Percentiles rank a stretch among this genome's conserved stretches.
Conservation (phyloP, 2,113 vertebrate species). For the Ictalurus furcatus region DNA sequence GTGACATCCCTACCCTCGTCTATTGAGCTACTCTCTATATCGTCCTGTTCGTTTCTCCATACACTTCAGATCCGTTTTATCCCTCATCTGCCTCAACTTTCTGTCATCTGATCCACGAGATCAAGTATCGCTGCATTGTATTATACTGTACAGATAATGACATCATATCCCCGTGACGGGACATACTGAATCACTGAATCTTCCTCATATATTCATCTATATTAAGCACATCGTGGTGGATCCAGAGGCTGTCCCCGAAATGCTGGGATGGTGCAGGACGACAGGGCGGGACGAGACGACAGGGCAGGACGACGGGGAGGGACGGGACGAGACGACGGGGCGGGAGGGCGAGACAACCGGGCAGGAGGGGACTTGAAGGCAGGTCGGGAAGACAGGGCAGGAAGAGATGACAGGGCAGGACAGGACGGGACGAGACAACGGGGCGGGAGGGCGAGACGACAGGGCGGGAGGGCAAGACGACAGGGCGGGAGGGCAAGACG, state of each 20-base stretch:
- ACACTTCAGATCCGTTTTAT: neutral
- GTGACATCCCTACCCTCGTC: neutral
- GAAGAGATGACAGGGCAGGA: too few species aligned
- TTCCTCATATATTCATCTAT: neutral
- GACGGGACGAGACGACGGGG: neutral
- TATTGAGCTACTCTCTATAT: too few species aligned
- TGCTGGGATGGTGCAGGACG: neutral
- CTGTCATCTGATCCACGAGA: neutral
- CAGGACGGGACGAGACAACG: too few species aligned
- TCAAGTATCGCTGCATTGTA: neutral
- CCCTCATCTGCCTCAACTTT: neutral
- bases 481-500: too few species aligned
- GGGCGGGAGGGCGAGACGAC: too few species aligned
- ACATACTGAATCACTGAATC: neutral
- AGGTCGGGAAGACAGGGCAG: too few species aligned
- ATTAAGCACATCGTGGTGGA: neutral
- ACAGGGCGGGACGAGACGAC: neutral
- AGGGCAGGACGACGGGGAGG: too few species aligned
- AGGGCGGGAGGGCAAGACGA: too few species aligned
- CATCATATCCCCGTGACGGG: neutral
- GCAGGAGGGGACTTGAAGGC: too few species aligned
- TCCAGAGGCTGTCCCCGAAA: neutral
- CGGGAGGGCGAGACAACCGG: too few species aligned
- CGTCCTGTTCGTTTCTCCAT: neutral
- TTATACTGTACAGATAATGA: neutral